phyloP scores from a whole-genome alignment of 2,888 invertebrate genomes.

The Troides helena region DNA sequence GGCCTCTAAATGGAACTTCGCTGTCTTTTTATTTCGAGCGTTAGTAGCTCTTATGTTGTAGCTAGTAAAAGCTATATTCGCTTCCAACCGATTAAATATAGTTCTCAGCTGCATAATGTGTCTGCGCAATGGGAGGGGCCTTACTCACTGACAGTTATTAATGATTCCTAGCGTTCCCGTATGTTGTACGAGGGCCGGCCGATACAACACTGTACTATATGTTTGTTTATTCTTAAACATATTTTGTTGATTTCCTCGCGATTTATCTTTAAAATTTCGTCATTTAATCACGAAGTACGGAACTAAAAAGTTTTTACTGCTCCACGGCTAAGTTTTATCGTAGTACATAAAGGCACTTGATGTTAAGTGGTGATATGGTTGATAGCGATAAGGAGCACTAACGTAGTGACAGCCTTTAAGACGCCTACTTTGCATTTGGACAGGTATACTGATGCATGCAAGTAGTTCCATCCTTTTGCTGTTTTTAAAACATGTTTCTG shows the following conservation, averaged over 20 bases:
- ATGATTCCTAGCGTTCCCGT: slow-evolving; percentile 49
- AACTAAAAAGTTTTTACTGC: too few relatives aligned
- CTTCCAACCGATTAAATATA: slow-evolving; percentile 32
- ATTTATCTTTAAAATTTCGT: neutral
- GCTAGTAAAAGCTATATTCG: slow-evolving; percentile 37
- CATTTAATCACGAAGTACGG: too few relatives aligned
- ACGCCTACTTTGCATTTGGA: too few relatives aligned
- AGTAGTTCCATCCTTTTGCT: too few relatives aligned
- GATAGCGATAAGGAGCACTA: too few relatives aligned
- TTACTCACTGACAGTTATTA: slow-evolving; percentile 63
- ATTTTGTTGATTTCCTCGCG: neutral
- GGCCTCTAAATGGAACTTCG: slow-evolving; percentile 24
- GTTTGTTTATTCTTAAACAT: neutral
- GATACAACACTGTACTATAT: neutral
- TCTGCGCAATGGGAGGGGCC: slow-evolving; percentile 68
- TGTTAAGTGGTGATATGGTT: too few relatives aligned
- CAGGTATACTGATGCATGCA: too few relatives aligned
- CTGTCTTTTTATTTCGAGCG: slow-evolving; percentile 27
- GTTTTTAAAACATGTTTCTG: too few relatives aligned
- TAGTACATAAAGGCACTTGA: too few relatives aligned
- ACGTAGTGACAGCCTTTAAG: too few relatives aligned
- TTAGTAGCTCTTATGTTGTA: slow-evolving; percentile 34
- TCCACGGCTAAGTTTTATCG: too few relatives aligned
- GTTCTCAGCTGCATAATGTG: slow-evolving; percentile 49
- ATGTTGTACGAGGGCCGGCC: neutral